A percentile compares a stretch with the other conserved stretches of the same genome.
Evolutionary conservation across 2,113 vertebrate species (phyloP).

Genomic region (Gasterosteus aculeatus): DNA sequence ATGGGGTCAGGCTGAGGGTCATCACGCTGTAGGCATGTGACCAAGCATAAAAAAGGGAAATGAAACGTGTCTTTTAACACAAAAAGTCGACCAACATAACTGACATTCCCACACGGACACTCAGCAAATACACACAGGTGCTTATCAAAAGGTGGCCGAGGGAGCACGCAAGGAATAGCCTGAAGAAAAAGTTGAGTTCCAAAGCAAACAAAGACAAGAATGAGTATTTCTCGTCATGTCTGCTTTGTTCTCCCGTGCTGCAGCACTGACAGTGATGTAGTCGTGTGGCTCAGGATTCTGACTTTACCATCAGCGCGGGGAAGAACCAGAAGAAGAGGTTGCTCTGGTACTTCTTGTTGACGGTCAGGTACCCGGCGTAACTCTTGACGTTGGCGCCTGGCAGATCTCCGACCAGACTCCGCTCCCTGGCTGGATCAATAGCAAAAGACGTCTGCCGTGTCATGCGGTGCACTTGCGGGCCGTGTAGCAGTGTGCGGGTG

Average conservation of each 20-base stretch:
- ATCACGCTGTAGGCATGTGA: neutral
- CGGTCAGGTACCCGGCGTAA: constrained; percentile 84
- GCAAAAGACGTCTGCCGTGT: neutral
- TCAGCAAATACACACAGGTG: constrained; percentile 21
- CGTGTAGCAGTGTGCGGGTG: neutral
- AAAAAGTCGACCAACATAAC: neutral
- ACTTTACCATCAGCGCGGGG: constrained; percentile 80
- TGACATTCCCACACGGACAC: constrained; percentile 9
- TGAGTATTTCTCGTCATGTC: neutral
- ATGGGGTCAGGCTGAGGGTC: neutral
- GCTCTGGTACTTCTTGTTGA: constrained; percentile 87
- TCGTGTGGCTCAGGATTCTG: neutral
- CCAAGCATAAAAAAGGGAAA: neutral
- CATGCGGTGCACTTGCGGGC: too few relatives aligned
- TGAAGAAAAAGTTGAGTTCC: neutral
- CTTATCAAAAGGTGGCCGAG: constrained; percentile 16
- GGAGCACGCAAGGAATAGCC: neutral
- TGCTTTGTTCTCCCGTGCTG: neutral
- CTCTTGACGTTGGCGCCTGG: constrained; percentile 81
- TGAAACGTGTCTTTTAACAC: neutral
- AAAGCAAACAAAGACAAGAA: neutral
- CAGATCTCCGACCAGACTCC: constrained; percentile 81
- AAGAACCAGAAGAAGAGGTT: constrained; percentile 92
- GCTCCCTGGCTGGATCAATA: constrained; percentile 73
- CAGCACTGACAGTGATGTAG: neutral